Conservation (phyloP, 2,888 invertebrate genomes). For the Hydriomena furcata region DNA sequence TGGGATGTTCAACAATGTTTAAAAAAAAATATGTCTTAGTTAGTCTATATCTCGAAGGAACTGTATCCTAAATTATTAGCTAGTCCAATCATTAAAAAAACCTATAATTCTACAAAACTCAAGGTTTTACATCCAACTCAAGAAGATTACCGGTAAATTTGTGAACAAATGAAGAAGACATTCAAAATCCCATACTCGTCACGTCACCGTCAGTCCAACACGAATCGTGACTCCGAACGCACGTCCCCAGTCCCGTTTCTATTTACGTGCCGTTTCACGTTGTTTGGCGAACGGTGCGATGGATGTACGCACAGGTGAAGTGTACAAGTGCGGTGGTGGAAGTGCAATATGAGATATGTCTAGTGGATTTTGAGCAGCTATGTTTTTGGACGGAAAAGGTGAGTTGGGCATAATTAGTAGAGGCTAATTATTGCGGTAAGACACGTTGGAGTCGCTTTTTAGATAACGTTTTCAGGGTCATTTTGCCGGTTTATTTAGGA, state of each 20-base stretch:
- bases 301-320: slow-evolving; percentile 62
- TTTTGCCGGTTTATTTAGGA: background rate
- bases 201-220: slow-evolving; percentile 60
- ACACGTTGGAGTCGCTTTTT: background rate
- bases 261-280: slow-evolving; percentile 52
- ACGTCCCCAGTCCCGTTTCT: slow-evolving; percentile 60
- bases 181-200: slow-evolving; percentile 44
- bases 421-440: background rate
- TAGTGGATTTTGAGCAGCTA: slow-evolving; percentile 19
- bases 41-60: no score
- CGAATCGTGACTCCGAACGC: slow-evolving; percentile 62
- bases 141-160: slow-evolving; percentile 37
- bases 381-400: slow-evolving; percentile 80
- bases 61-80: no score
- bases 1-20: no score
- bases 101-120: no score
- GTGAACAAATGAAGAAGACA: slow-evolving; percentile 57
- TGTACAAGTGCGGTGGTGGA: slow-evolving; percentile 64
- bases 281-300: slow-evolving; percentile 40
- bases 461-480: slow-evolving; percentile 6
- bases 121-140: background rate
- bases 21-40: no score
- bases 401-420: slow-evolving; percentile 44
- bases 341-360: slow-evolving; percentile 50
- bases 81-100: no score